Conservation (phyloP, 1,140 invertebrate species). For the Temnothorax longispinosus region DNA sequence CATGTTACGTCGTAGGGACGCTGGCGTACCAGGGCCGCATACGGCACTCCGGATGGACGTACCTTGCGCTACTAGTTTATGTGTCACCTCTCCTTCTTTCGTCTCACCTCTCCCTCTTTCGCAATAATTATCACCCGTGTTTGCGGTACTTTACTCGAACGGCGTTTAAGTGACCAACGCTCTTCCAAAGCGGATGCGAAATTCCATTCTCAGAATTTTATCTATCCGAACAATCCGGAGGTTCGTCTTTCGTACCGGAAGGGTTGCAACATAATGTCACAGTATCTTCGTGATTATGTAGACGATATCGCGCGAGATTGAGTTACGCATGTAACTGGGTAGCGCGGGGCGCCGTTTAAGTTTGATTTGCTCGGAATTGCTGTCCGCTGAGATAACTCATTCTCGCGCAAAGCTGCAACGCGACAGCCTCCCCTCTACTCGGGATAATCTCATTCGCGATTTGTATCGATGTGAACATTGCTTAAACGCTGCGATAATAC, state of each 20-base stretch:
- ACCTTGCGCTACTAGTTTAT: slow-evolving; percentile 37
- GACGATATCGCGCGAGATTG: not conserved
- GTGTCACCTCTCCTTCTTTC: slow-evolving; percentile 55
- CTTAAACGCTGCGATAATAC: not conserved
- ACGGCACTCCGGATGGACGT: slow-evolving; percentile 62
- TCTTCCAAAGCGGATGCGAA: not conserved
- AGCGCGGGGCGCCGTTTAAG: not conserved
- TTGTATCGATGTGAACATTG: not conserved
- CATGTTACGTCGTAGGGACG: slow-evolving; percentile 85
- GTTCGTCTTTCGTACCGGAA: not conserved
- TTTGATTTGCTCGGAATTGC: not conserved
- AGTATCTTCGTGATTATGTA: not conserved
- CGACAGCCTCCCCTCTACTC: too few relatives aligned
- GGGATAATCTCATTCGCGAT: not conserved
- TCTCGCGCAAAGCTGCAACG: not conserved
- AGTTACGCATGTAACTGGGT: not conserved
- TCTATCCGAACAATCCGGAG: not conserved
- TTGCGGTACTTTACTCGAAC: not conserved
- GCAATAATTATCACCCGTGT: slow-evolving; percentile 10
- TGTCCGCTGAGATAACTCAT: not conserved
- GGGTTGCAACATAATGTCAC: too few relatives aligned
- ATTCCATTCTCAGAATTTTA: not conserved
- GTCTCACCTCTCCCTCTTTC: not conserved
- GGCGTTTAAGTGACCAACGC: not conserved
- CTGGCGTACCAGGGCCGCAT: slow-evolving; percentile 83